Evolutionary conservation across 2,113 vertebrate genomes (phyloP).

Genomic region (Corythornis cristatus): DNA sequence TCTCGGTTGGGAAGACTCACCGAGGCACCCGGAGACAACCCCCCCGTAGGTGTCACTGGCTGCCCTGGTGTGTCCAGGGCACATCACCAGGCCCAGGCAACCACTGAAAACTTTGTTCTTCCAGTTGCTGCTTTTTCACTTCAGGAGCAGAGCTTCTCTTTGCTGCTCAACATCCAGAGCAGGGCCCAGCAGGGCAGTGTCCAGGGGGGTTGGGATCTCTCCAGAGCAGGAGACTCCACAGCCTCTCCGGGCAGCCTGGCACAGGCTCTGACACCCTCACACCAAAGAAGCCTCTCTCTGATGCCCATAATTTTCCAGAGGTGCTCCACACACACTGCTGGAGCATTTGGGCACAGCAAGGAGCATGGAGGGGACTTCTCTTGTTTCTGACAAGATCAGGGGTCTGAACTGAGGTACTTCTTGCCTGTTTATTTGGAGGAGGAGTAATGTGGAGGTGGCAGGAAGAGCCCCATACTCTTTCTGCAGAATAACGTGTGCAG

Average conservation of each 20-base stretch:
- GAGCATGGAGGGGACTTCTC: background rate
- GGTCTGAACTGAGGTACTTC: background rate
- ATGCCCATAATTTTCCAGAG: too few species aligned
- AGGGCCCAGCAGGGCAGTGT: too few species aligned
- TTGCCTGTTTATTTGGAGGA: background rate
- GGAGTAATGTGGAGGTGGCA: background rate
- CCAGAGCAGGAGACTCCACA: too few species aligned
- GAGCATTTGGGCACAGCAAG: background rate
- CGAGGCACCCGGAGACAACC: background rate
- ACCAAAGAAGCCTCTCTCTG: too few species aligned
- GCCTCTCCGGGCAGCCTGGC: too few species aligned
- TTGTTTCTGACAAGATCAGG: background rate
- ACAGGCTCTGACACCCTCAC: too few species aligned
- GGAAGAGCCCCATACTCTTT: background rate
- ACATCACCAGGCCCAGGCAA: background rate
- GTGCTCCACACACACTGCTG: fast-evolving
- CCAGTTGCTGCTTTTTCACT: background rate
- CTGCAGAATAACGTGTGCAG: background rate
- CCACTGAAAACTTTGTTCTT: background rate
- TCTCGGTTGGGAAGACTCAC: too few species aligned
- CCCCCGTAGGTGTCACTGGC: fast-evolving
- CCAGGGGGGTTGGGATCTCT: too few species aligned
- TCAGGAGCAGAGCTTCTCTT: background rate
- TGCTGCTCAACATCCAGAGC: background rate
- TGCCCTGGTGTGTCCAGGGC: background rate